These are phyloP conservation scores for Chelonus formosanus DNA, from an alignment of 2,888 invertebrate genomes.

Conservation along the genomic window DNA sequence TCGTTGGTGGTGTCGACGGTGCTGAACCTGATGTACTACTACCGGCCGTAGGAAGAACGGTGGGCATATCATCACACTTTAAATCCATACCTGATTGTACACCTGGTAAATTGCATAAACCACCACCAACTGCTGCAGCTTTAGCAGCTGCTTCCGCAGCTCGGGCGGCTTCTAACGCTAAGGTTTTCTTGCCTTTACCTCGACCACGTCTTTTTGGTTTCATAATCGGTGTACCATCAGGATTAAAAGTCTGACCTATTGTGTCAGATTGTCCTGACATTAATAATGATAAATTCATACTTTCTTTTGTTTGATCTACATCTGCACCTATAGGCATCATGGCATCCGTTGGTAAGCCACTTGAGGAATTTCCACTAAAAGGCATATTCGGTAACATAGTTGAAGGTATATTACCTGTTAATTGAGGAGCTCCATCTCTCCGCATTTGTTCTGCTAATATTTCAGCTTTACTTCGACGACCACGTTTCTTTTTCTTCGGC, in stretches of 20 bases:
- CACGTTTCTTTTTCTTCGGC: slow-evolving; percentile 63
- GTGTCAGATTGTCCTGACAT: slow-evolving; percentile 46
- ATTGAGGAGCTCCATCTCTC: slow-evolving; percentile 53
- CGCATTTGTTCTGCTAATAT: slow-evolving; percentile 64
- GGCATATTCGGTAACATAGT: slow-evolving; percentile 44
- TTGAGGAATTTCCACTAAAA: slow-evolving; percentile 30
- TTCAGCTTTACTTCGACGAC: slow-evolving; percentile 62
- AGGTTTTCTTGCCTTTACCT: slow-evolving; percentile 63
- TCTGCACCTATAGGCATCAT: slow-evolving; percentile 34
- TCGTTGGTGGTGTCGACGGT: slow-evolving; percentile 58
- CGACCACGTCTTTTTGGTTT: slow-evolving; percentile 62
- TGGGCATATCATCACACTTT: slow-evolving; percentile 52
- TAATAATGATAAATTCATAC: slow-evolving; percentile 28
- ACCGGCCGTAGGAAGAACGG: slow-evolving; percentile 57
- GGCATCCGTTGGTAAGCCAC: slow-evolving; percentile 25
- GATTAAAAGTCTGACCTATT: slow-evolving; percentile 43
- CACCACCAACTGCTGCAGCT: slow-evolving; percentile 58
- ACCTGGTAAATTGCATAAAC: slow-evolving; percentile 49
- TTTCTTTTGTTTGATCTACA: too few species aligned
- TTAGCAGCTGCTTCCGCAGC: slow-evolving; percentile 68
- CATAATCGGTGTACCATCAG: slow-evolving; percentile 53
- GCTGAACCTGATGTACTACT: slow-evolving; percentile 63
- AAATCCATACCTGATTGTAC: slow-evolving; percentile 57
- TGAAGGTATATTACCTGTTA: slow-evolving; percentile 39
- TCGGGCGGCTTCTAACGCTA: slow-evolving; percentile 62